Conservation (phyloP, 37 sponge, comb jelly and placozoan species). For the Agelas oroides region DNA sequence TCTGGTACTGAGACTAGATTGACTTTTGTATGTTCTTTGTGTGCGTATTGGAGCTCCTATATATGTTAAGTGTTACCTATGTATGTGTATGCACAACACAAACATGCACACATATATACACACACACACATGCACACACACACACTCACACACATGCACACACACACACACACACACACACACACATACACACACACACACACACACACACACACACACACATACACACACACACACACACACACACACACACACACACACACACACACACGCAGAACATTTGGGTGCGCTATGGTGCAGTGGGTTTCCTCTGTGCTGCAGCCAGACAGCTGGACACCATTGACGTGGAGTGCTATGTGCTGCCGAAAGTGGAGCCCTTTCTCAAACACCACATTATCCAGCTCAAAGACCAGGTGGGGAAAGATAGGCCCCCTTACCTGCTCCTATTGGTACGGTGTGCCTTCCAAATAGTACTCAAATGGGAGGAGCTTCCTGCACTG, state of each 20-base stretch:
- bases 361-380: constrained; percentile 66
- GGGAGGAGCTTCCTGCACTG: not conserved
- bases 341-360: constrained; percentile 84
- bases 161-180: not conserved
- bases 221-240: not conserved
- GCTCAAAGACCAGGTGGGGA: constrained; percentile 61
- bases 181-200: not conserved
- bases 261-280: constrained; percentile 61
- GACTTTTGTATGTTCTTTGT: no score
- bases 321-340: constrained; percentile 67
- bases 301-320: constrained; percentile 77
- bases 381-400: constrained; percentile 69
- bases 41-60: no score
- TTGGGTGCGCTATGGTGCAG: constrained; percentile 89
- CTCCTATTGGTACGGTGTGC: not conserved
- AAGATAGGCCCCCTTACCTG: not conserved
- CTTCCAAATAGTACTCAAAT: not conserved
- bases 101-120: no score
- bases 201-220: not conserved
- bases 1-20: no score
- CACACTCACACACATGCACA: no score
- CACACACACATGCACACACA: no score
- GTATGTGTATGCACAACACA: no score
- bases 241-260: constrained; percentile 11
- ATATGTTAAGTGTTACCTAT: no score